phyloP scores from a whole-genome alignment of 2,113 vertebrate species.

The Anolis sagrei region DNA sequence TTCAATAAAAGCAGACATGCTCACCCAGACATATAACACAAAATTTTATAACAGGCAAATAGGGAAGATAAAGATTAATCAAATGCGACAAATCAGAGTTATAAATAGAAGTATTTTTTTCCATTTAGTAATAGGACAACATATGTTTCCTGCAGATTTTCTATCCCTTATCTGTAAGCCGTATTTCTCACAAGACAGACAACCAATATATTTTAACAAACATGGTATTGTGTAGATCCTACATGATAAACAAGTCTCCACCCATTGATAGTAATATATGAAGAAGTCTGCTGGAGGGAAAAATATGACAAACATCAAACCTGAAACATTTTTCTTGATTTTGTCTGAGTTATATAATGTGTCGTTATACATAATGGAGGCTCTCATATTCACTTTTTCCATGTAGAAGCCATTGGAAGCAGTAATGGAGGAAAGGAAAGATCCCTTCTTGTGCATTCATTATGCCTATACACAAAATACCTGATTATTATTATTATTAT shows the following conservation, averaged over 20 bases:
- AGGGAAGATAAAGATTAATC: too few relatives aligned
- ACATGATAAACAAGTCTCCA: not conserved
- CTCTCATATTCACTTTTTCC: too few relatives aligned
- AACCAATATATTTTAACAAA: not conserved
- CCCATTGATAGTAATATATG: not conserved
- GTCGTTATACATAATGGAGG: too few relatives aligned
- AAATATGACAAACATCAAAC: not conserved
- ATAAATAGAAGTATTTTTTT: not conserved
- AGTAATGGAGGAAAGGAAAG: too few relatives aligned
- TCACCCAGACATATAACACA: too few relatives aligned
- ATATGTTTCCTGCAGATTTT: not conserved
- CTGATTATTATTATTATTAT: too few relatives aligned
- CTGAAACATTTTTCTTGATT: not conserved
- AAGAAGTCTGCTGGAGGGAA: not conserved
- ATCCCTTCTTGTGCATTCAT: too few relatives aligned
- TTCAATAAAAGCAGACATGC: too few relatives aligned
- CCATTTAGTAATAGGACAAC: not conserved
- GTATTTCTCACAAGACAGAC: not conserved
- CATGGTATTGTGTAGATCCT: not conserved
- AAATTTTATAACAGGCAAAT: too few relatives aligned
- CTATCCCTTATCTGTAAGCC: not conserved
- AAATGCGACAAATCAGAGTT: not conserved
- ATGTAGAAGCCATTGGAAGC: too few relatives aligned
- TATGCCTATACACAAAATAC: too few relatives aligned
- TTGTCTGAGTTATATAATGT: not conserved